Evolutionary conservation across 2,888 invertebrate species (phyloP), one percentile per base, ranked within the genome.

Genomic region (Palloptera scutellata): DNA sequence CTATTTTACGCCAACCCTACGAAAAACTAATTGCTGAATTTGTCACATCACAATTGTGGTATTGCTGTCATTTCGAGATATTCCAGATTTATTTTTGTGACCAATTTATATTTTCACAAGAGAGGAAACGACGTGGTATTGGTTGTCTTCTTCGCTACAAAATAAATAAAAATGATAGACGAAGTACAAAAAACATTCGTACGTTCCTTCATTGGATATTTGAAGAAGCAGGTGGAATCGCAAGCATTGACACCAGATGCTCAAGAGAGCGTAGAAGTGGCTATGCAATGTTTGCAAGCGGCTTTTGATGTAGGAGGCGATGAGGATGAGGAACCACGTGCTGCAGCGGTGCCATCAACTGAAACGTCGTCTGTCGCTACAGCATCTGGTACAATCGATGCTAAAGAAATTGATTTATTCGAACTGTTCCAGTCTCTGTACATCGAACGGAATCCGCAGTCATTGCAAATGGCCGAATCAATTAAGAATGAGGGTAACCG

Each of bases 241-340:
- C 74, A 77, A 30, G 62, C 72, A 3, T 79, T 85, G 66, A 75
- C 81, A 8, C 73, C 82, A 19, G 85, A 85, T 75, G 82, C 80
- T 40, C 77, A 81, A 20, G 85, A 85, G 73, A 85, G 86, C 71
- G 76, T 97, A 61, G 96, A 96, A 87, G 98, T 98, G 67, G 96
- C 96, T 51, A 91, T 94, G 74, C 97, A 98, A 86, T 98, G 98
- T 85, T 87, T 97, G 75, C 96, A 97, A 85, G 92, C 93, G 59
- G 94, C 96, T 9, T 98, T 94, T 83, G 91, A 91, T 74, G 86
- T 97, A 1, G 87, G 74, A 4, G 75, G 74, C 10, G 76, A 76
- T 20, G 80, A 80, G 5, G 75, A 76, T 40, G 70, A 71, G 10
- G 30, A 30, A 6, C 60, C 63, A 19, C 72, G 68, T 61, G 61